Percentiles rank a stretch among this genome's conserved stretches.
Conservation (phyloP, 2,888 invertebrate species). For the Lycophotia porphyrea region DNA sequence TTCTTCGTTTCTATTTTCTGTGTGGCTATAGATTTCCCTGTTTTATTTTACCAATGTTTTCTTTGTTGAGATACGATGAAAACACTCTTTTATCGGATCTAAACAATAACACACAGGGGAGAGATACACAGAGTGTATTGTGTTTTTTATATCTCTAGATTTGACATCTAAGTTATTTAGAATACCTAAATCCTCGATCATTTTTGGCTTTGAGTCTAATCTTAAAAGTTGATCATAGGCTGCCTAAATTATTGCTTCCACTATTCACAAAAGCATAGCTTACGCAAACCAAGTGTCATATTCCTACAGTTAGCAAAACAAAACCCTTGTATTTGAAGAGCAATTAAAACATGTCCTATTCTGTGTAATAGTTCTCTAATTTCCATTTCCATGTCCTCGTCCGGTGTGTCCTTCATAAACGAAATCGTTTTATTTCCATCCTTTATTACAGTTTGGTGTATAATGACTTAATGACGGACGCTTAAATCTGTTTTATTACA, state of each 20-base stretch:
- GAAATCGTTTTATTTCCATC: slow-evolving; percentile 23
- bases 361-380: slow-evolving; percentile 23
- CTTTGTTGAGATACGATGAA: background rate
- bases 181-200: background rate
- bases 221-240: background rate
- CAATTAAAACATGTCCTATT: slow-evolving; percentile 32
- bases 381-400: slow-evolving; percentile 17
- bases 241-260: background rate
- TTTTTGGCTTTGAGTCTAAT: background rate
- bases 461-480: slow-evolving; percentile 46
- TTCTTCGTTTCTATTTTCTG: slow-evolving; percentile 27
- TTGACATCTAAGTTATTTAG: background rate
- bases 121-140: background rate
- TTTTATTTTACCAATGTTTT: slow-evolving; percentile 3
- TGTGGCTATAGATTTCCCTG: slow-evolving; percentile 13
- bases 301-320: background rate
- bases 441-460: slow-evolving; percentile 43
- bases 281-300: background rate
- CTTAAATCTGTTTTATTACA: slow-evolving; percentile 49
- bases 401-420: slow-evolving; percentile 21
- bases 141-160: background rate
- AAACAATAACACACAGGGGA: background rate
- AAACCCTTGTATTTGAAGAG: background rate
- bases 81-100: background rate
- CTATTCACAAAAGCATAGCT: background rate